Evolutionary conservation across 2,888 invertebrate genomes (phyloP), one percentile per base, ranked within the genome.

Genomic region (Heteromurus nitidus): DNA sequence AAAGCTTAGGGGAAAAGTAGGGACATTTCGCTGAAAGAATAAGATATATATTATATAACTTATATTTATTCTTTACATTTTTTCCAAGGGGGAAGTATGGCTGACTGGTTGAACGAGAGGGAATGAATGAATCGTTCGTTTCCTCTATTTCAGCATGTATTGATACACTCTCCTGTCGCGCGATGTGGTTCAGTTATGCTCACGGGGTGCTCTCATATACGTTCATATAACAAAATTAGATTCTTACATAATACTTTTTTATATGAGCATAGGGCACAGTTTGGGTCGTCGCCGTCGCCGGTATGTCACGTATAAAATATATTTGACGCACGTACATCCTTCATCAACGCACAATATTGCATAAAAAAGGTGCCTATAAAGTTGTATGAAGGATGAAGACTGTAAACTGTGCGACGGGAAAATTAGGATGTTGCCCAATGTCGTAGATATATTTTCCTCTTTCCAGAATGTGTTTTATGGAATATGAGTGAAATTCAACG

Each of bases 121-220:
- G 20, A 74, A 64, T 75, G 75, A 75, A 67, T 75, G 75, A 67
- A 75, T 67, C n/a, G 58, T 42, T 74, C 30, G 16, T 24, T 73
- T 55, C 67, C 31, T 60, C 31, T 60, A 11, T 11, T 47, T 47
- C 11, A 13, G 13, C 13, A 36, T 47, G n/a, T 47, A 47, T n/a
- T 3, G n/a, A 47, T 47, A 47, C n/a, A n/a, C 7, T 36, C n/a
- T 16, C n/a, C 47, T 11, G 47, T 16, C n/a, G 47, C 47, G 47
- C 3, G 47, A 47, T 47, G 47, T 16, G 47, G 36, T 36, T 13
- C 7, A 36, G n/a, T 9, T 36, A 13, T 36, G 36, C 13, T 36
- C 5, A 36, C 5, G 13, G n/a, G n/a, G n/a, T n/a, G n/a, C n/a
- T n/a, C n/a, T n/a, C n/a, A 36, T 36, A 36, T 50, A 3, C 24